Evolutionary conservation across 2,888 invertebrate genomes (phyloP).

Genomic region (Clitarchus hookeri): DNA sequence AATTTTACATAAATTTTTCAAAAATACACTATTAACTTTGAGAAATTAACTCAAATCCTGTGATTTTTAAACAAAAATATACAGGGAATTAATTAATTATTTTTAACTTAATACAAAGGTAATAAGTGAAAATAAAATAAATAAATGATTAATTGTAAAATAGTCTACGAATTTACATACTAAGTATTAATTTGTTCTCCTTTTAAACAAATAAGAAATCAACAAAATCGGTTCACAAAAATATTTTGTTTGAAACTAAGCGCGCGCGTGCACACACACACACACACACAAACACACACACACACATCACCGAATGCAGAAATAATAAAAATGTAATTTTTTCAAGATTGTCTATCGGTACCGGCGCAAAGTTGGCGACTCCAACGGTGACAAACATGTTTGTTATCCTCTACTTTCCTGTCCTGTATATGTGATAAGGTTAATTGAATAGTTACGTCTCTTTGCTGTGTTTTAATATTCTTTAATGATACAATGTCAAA

Average conservation of each 20-base stretch:
- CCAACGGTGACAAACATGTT: neutral
- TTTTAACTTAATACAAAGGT: too few species aligned
- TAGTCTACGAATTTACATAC: too few species aligned
- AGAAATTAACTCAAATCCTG: neutral
- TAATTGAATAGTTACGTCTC: neutral
- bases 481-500: neutral
- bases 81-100: too few species aligned
- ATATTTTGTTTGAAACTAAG: too few species aligned
- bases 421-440: neutral
- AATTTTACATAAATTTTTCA: neutral
- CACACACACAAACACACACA: too few species aligned
- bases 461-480: neutral
- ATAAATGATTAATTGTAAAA: too few species aligned
- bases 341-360: neutral
- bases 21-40: neutral
- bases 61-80: too few species aligned
- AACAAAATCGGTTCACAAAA: neutral
- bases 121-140: too few species aligned
- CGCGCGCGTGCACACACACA: too few species aligned
- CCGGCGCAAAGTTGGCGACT: conserved; percentile 6
- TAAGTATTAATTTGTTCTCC: too few species aligned
- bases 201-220: neutral
- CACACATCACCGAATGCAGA: too few species aligned
- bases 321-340: neutral
- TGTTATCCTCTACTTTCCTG: neutral